Conservation (phyloP, 2,113 vertebrate species). For the Lota lota region DNA sequence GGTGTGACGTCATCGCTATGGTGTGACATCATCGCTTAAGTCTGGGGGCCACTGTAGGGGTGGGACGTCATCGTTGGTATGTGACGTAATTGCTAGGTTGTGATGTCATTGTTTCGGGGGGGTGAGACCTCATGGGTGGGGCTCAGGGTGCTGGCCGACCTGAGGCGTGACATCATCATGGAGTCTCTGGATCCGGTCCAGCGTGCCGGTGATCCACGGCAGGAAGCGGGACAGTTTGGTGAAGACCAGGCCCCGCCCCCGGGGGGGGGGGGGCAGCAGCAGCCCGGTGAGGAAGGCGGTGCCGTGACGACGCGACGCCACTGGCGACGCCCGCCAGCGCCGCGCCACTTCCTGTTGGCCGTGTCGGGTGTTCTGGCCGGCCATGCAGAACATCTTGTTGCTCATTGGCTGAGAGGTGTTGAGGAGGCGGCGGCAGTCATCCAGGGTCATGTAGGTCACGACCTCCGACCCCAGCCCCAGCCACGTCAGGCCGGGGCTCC, state of each 20-base stretch:
- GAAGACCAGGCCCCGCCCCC: constrained; percentile 64
- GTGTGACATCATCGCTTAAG: too few species aligned
- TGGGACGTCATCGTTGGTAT: too few species aligned
- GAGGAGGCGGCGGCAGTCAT: constrained; percentile 74
- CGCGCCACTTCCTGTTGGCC: background rate
- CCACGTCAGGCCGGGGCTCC: constrained; percentile 49
- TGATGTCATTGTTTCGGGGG: too few species aligned
- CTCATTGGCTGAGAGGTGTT: constrained; percentile 72
- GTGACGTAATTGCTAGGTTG: too few species aligned
- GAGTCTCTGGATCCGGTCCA: background rate
- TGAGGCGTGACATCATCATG: background rate
- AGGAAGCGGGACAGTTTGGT: constrained; percentile 82
- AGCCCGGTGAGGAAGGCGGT: constrained; percentile 86
- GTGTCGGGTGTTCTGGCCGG: background rate
- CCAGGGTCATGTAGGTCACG: constrained; percentile 61
- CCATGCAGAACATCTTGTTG: constrained; percentile 86
- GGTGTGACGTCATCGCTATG: too few species aligned
- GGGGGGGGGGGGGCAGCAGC: constrained; percentile 48
- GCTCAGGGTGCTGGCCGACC: background rate
- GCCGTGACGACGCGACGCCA: constrained; percentile 68
- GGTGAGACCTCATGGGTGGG: background rate
- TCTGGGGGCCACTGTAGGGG: too few species aligned
- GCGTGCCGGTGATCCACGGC: constrained; percentile 71
- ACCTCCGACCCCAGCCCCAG: constrained; percentile 30
- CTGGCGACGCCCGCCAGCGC: background rate